Evolutionary conservation across 1,140 invertebrate genomes (phyloP).

Genomic region (Sinonovacula constricta): DNA sequence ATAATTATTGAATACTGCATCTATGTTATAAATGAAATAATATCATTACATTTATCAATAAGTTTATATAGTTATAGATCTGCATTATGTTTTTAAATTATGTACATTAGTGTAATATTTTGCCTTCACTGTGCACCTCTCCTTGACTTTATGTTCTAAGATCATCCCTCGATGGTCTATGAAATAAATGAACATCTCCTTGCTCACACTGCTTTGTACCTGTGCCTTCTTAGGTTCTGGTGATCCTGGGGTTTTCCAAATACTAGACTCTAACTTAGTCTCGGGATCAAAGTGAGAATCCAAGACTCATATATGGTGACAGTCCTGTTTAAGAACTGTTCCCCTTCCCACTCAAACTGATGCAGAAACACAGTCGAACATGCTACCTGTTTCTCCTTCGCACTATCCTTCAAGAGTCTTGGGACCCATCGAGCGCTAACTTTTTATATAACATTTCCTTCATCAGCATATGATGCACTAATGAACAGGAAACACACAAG

Average conservation of each 20-base stretch:
- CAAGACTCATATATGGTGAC: neutral
- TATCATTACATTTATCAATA: too few relatives aligned
- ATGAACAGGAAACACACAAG: too few relatives aligned
- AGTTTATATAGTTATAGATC: too few relatives aligned
- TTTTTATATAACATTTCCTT: neutral
- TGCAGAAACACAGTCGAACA: neutral
- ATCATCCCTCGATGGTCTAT: conserved; percentile 3
- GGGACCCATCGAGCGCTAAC: too few relatives aligned
- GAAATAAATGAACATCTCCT: conserved; percentile 8
- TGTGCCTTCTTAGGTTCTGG: neutral
- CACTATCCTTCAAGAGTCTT: too few relatives aligned
- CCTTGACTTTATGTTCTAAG: neutral
- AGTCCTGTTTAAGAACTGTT: too few relatives aligned
- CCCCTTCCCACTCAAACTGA: neutral
- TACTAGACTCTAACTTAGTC: neutral
- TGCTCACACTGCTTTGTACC: neutral
- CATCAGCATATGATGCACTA: too few relatives aligned
- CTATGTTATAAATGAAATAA: too few relatives aligned
- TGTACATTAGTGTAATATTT: neutral
- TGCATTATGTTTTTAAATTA: too few relatives aligned
- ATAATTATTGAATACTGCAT: neutral
- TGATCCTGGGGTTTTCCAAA: neutral
- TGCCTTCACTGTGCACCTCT: neutral
- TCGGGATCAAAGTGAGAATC: too few relatives aligned
- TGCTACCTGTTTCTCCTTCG: neutral